Evolutionary conservation across 92 coral and sea anemone species (phyloP).

Genomic region (Phenganax marumi): DNA sequence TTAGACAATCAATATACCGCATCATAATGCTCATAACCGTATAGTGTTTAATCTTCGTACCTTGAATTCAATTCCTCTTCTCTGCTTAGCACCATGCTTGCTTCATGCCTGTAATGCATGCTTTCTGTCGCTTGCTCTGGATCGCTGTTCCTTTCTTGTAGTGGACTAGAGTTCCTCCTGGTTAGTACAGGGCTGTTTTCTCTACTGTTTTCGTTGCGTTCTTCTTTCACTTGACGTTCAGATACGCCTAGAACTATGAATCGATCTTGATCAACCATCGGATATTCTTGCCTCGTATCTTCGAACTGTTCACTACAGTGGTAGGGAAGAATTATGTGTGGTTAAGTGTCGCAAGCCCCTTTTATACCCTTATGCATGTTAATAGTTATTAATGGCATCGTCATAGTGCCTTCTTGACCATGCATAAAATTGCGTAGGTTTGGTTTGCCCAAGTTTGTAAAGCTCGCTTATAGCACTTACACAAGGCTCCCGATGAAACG

Average conservation of each 20-base stretch:
- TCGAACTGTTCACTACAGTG: neutral
- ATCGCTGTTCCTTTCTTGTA: conserved; percentile 6
- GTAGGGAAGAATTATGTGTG: neutral
- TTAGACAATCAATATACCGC: neutral
- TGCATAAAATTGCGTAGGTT: neutral
- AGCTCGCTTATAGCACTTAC: neutral
- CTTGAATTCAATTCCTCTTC: conserved; percentile 1
- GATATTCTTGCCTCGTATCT: neutral
- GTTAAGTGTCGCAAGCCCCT: neutral
- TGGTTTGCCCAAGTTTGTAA: neutral
- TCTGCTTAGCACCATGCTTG: conserved; percentile 10
- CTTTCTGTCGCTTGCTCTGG: conserved; percentile 4
- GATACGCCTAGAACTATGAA: conserved; percentile 14
- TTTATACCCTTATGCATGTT: neutral
- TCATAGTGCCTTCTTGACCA: neutral
- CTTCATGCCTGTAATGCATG: conserved; percentile 32
- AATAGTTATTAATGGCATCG: neutral
- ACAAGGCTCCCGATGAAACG: neutral
- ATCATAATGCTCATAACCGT: neutral
- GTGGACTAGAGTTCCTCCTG: conserved; percentile 20
- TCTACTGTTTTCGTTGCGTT: neutral
- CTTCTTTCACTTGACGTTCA: conserved; percentile 3
- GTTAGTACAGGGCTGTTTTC: neutral
- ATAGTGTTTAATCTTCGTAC: neutral
- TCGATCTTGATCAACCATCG: conserved; percentile 5